Evolutionary conservation across 2,888 invertebrate species (phyloP).

Genomic region (Myathropa florea): DNA sequence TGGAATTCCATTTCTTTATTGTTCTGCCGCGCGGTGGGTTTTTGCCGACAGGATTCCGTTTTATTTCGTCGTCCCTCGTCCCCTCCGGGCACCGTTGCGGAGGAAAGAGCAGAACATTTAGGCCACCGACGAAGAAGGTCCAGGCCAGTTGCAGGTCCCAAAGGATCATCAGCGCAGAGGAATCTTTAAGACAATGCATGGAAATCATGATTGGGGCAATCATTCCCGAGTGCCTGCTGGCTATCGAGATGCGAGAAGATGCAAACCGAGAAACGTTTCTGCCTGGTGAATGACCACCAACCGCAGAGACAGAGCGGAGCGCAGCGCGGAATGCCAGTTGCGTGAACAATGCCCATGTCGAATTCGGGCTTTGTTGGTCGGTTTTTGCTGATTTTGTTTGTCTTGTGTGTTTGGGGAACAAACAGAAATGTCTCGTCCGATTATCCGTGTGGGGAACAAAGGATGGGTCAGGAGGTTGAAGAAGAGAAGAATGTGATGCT

Average conservation of each 20-base stretch:
- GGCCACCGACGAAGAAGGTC: constrained; percentile 61
- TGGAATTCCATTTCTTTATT: constrained; percentile 60
- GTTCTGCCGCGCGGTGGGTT: constrained; percentile 38
- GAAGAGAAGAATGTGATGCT: not conserved
- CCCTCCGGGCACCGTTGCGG: not conserved
- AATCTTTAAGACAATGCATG: constrained; percentile 68
- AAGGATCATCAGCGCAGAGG: constrained; percentile 62
- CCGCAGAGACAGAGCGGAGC: constrained; percentile 53
- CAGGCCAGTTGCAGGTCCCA: constrained; percentile 34
- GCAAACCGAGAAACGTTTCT: constrained; percentile 2
- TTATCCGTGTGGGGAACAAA: constrained; percentile 41
- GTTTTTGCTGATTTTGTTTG: constrained; percentile 32
- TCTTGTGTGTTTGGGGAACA: not conserved
- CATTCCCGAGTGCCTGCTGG: constrained; percentile 52
- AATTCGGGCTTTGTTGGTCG: constrained; percentile 24
- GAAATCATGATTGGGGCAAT: constrained; percentile 68
- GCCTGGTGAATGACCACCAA: constrained; percentile 39
- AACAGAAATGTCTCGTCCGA: not conserved
- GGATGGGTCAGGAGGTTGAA: constrained; percentile 45
- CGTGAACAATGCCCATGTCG: constrained; percentile 62
- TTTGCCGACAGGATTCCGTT: constrained; percentile 13
- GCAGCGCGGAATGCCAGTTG: constrained; percentile 50
- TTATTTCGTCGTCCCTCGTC: not conserved
- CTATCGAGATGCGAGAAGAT: constrained; percentile 27
- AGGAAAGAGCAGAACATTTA: constrained; percentile 36